A percentile compares a stretch with the other conserved stretches of the same genome.
phyloP scores from a whole-genome alignment of 2,797 vertebrate genomes.

The Schizopygopsis malacanthus region DNA sequence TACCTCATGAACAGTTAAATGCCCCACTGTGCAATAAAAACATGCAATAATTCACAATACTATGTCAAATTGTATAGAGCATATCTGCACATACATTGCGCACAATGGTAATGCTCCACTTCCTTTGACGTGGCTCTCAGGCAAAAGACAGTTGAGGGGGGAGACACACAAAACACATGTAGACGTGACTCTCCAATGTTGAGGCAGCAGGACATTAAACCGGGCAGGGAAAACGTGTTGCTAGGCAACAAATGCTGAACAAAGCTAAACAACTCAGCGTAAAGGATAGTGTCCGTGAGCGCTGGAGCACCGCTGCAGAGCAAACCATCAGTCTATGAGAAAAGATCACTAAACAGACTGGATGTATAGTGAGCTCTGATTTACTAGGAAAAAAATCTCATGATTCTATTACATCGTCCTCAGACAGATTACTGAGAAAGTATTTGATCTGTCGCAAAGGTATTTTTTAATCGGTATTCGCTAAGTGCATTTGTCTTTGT shows the following conservation, averaged over 20 bases:
- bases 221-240: constrained; percentile 71
- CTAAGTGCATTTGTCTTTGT: constrained; percentile 37
- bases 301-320: background rate
- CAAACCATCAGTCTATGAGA: background rate
- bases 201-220: constrained; percentile 59
- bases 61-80: background rate
- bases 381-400: background rate
- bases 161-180: background rate
- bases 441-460: constrained; percentile 16
- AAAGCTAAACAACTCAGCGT: constrained; percentile 43
- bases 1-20: background rate
- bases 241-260: constrained; percentile 75
- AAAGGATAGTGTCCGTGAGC: constrained; percentile 9
- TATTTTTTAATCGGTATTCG: constrained; percentile 16
- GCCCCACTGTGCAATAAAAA: background rate
- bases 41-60: background rate
- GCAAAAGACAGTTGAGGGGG: background rate
- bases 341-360: background rate
- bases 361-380: background rate
- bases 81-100: background rate
- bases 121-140: background rate
- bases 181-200: constrained; percentile 44
- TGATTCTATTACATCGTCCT: background rate
- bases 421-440: background rate
- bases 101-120: background rate